These are phyloP conservation scores for Presbytis comata DNA, from an alignment of 2,797 vertebrate genomes.

Conservation along the genomic window DNA sequence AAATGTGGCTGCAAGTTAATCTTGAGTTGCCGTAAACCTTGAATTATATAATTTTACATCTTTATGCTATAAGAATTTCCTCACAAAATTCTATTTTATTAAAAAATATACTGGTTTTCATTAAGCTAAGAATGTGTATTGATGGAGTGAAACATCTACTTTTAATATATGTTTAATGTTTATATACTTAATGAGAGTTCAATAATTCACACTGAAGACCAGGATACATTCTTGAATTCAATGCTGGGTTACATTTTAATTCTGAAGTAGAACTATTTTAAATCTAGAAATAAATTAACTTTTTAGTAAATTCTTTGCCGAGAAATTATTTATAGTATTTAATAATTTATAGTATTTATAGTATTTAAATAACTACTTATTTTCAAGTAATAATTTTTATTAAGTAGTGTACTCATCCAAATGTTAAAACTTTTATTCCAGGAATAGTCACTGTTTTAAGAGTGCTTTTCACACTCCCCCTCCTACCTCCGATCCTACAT, in stretches of 20 bases:
- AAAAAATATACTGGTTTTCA: background rate
- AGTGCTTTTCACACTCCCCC: background rate
- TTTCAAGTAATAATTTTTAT: conserved; percentile 19
- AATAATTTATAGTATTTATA: background rate
- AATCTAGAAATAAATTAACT: background rate
- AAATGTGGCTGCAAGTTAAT: background rate
- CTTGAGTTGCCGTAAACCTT: background rate
- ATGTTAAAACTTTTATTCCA: background rate
- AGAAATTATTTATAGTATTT: background rate
- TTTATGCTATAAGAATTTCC: background rate
- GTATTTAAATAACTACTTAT: background rate
- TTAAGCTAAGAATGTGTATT: background rate
- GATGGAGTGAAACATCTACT: background rate
- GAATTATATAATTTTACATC: background rate
- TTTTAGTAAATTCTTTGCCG: background rate
- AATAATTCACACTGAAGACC: background rate
- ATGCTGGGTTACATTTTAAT: background rate
- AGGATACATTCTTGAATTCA: background rate
- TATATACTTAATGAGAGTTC: background rate
- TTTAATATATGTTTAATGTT: background rate
- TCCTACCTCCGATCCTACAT: background rate
- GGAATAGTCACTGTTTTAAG: background rate
- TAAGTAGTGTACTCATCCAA: background rate
- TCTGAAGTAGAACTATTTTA: background rate
- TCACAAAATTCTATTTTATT: background rate